phyloP scores from a whole-genome alignment of 1,140 invertebrate genomes.

The Drosophila tropicalis region DNA sequence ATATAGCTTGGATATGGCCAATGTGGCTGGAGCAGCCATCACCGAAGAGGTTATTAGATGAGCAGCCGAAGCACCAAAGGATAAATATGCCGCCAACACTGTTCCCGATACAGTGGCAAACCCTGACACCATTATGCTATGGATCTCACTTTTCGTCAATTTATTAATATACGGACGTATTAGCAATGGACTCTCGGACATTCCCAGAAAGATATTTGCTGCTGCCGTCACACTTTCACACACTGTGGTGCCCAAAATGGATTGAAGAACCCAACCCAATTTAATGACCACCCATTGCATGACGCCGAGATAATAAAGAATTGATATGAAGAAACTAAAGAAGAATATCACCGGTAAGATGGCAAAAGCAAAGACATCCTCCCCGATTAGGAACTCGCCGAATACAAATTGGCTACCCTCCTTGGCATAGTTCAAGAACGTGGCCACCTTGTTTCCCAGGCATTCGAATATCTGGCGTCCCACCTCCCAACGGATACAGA shows the following conservation, averaged over 20 bases:
- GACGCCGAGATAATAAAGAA: slow-evolving; percentile 93
- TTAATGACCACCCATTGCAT: slow-evolving; percentile 95
- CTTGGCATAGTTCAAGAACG: slow-evolving; percentile 91
- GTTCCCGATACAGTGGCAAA: slow-evolving; percentile 97
- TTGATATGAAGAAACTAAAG: slow-evolving; percentile 93
- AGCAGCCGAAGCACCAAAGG: slow-evolving; percentile 92
- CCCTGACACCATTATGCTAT: slow-evolving; percentile 96
- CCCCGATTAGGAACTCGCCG: slow-evolving; percentile 87
- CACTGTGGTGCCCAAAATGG: slow-evolving; percentile 92
- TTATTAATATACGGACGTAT: slow-evolving; percentile 91
- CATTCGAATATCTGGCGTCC: slow-evolving; percentile 92
- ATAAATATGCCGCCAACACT: slow-evolving; percentile 95
- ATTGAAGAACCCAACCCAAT: slow-evolving; percentile 90
- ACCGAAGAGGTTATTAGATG: slow-evolving; percentile 95
- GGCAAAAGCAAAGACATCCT: slow-evolving; percentile 91
- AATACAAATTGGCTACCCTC: slow-evolving; percentile 94
- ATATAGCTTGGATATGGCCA: slow-evolving; percentile 94
- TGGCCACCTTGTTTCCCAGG: slow-evolving; percentile 90
- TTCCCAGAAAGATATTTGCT: slow-evolving; percentile 95
- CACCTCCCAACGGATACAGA: slow-evolving; percentile 92
- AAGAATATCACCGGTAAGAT: slow-evolving; percentile 95
- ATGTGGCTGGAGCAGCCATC: slow-evolving; percentile 96
- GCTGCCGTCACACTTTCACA: slow-evolving; percentile 96
- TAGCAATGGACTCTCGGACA: slow-evolving; percentile 95
- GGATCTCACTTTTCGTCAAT: slow-evolving; percentile 95